Percentiles rank a stretch among this genome's conserved stretches.
phyloP scores from a whole-genome alignment of 2,888 invertebrate genomes.

The Erebia ligea region DNA sequence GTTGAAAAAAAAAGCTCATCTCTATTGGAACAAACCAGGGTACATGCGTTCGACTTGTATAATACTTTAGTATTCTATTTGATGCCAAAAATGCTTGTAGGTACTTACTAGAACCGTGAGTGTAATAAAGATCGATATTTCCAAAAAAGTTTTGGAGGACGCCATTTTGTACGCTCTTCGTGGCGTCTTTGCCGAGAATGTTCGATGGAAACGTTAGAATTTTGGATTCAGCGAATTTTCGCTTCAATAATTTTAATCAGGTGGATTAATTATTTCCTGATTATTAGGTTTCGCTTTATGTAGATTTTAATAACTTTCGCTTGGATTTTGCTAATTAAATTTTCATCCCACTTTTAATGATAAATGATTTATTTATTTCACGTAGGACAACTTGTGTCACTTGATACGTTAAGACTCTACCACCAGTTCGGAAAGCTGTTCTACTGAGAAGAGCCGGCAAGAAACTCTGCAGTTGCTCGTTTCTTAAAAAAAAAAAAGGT shows the following conservation, averaged over 20 bases:
- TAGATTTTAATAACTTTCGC: slow-evolving; percentile 8
- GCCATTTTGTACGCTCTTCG: slow-evolving; percentile 24
- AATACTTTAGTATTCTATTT: no score
- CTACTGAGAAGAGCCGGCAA: no score
- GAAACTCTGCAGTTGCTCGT: no score
- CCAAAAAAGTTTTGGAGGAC: slow-evolving; percentile 25
- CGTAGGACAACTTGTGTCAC: no score
- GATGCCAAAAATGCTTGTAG: no score
- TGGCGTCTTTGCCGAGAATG: slow-evolving; percentile 31
- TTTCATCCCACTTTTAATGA: background rate
- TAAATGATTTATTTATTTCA: no score
- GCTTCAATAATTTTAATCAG: slow-evolving; percentile 43
- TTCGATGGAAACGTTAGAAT: slow-evolving; percentile 23
- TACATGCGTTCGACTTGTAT: no score
- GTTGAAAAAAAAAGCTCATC: no score
- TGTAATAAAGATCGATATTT: slow-evolving; percentile 11
- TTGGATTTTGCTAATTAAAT: slow-evolving; percentile 9
- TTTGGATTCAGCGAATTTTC: slow-evolving; percentile 18
- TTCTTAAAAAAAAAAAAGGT: no score
- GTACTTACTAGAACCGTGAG: slow-evolving; percentile 10
- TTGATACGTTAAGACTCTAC: no score
- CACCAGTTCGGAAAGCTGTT: no score
- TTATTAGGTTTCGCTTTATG: slow-evolving; percentile 26
- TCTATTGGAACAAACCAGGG: no score
- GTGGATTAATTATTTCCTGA: slow-evolving; percentile 22